phyloP scores from a whole-genome alignment of 2,113 vertebrate genomes.

The Ceyx melanurus region DNA sequence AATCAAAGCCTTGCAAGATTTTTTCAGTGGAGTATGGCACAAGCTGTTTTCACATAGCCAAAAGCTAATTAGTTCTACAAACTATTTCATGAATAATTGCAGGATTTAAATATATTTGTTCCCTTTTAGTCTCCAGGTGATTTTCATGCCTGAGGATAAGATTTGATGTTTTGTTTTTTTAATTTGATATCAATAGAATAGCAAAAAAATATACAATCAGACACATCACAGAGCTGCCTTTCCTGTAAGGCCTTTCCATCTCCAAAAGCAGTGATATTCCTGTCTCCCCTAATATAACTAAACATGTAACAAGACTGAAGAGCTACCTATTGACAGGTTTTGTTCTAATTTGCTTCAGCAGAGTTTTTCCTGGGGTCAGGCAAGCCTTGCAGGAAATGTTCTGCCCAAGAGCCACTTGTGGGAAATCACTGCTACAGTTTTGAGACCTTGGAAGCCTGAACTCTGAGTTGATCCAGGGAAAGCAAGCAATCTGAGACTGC shows the following conservation, averaged over 20 bases:
- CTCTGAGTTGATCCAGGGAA: not conserved
- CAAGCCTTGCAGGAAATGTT: not conserved
- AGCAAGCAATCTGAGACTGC: not conserved
- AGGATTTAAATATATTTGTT: constrained; percentile 46
- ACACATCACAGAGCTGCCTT: not conserved
- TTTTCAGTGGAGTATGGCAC: constrained; percentile 25
- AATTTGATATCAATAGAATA: not conserved
- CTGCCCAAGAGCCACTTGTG: not conserved
- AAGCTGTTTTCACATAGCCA: constrained; percentile 9
- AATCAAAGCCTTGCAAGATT: constrained; percentile 48
- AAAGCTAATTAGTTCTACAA: constrained; percentile 24
- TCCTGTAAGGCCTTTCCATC: not conserved
- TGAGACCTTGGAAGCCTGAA: not conserved
- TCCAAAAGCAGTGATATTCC: not conserved
- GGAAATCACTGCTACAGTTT: not conserved
- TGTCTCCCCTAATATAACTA: not conserved
- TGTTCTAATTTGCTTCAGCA: not conserved
- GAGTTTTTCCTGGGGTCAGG: not conserved
- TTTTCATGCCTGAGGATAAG: not conserved
- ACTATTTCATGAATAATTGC: constrained; percentile 23
- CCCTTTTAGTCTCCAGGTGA: constrained; percentile 16
- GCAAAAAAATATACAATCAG: not conserved
- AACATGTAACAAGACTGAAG: not conserved
- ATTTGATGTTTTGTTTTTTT: not conserved
- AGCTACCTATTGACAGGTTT: not conserved